Evolutionary conservation across 1,140 invertebrate species (phyloP).

Genomic region (Lasaia peninsularis): DNA sequence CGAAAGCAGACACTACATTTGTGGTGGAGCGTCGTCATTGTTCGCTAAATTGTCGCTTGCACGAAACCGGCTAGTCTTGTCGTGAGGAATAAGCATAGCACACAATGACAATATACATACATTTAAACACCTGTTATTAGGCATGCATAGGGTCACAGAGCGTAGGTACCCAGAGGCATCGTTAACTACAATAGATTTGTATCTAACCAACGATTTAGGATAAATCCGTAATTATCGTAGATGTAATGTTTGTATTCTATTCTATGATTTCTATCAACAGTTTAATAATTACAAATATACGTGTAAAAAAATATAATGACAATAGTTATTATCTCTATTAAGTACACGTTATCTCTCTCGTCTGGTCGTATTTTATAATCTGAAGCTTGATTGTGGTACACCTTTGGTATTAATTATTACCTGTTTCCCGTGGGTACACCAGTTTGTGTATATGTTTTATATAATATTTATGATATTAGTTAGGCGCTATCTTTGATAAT

Average conservation of each 20-base stretch:
- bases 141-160: slow-evolving; percentile 65
- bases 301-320: too few relatives aligned
- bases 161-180: slow-evolving; percentile 48
- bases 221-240: slow-evolving; percentile 52
- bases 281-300: background rate
- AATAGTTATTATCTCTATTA: too few relatives aligned
- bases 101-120: slow-evolving; percentile 66
- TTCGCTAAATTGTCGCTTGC: slow-evolving; percentile 74
- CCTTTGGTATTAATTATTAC: too few relatives aligned
- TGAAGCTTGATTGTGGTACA: too few relatives aligned
- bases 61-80: slow-evolving; percentile 69
- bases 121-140: slow-evolving; percentile 75
- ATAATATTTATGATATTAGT: too few relatives aligned
- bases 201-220: slow-evolving; percentile 58
- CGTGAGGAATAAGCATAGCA: slow-evolving; percentile 66
- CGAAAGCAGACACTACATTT: slow-evolving; percentile 61
- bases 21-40: slow-evolving; percentile 70
- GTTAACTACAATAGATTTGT: slow-evolving; percentile 70
- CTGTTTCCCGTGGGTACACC: too few relatives aligned
- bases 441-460: too few relatives aligned
- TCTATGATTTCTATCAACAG: background rate
- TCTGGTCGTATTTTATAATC: too few relatives aligned
- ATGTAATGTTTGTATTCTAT: background rate
- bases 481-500: too few relatives aligned
- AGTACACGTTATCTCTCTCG: too few relatives aligned